These are phyloP conservation scores for Clarias platycephalus DNA, from an alignment of 2,797 vertebrate genomes.

Conservation along the genomic window DNA sequence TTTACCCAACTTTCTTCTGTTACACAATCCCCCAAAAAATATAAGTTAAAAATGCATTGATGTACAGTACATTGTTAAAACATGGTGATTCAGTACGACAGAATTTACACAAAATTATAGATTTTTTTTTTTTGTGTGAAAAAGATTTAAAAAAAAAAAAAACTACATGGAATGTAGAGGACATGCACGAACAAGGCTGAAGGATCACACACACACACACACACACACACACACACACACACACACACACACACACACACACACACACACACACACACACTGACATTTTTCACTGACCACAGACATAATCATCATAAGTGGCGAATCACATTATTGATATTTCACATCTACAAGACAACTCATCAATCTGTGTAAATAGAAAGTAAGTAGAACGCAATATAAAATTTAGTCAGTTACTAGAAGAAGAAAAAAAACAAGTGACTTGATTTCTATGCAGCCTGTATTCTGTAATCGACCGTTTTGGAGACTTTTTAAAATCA, in stretches of 20 bases:
- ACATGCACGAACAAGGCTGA: constrained; percentile 49
- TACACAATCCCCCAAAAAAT: constrained; percentile 45
- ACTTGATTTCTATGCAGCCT: constrained; percentile 5
- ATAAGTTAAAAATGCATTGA: constrained; percentile 55
- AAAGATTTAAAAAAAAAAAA: constrained; percentile 20
- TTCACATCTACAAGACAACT: constrained; percentile 15
- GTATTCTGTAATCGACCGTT: not conserved
- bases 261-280: not conserved
- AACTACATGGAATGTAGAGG: constrained; percentile 38
- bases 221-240: not conserved
- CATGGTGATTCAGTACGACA: constrained; percentile 44
- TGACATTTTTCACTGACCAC: not conserved
- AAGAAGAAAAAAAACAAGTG: not conserved
- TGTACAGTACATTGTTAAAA: constrained; percentile 56
- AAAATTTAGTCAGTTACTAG: not conserved
- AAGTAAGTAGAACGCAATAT: not conserved
- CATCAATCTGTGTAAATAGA: not conserved
- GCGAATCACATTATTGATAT: constrained; percentile 14
- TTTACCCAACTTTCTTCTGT: constrained; percentile 43
- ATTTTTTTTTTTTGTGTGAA: constrained; percentile 38
- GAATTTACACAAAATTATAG: constrained; percentile 37
- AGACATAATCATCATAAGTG: constrained; percentile 5
- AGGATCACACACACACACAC: not conserved
- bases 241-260: not conserved
- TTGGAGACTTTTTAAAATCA: not conserved